phyloP scores from a whole-genome alignment of 2,888 invertebrate species.

The Chymomyza fuscimana region DNA sequence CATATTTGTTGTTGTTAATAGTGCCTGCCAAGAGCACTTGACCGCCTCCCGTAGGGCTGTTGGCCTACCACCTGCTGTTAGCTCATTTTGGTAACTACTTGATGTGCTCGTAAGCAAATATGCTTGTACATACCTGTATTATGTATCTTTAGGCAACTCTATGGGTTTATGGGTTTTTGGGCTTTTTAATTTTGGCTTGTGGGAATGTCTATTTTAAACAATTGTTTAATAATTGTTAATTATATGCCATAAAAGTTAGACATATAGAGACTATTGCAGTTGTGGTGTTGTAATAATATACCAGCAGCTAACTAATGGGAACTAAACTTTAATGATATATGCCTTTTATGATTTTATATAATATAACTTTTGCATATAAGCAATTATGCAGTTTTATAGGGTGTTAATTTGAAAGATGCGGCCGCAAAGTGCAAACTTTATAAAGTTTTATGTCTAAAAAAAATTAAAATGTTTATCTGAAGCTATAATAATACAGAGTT shows the following conservation, averaged over 20 bases:
- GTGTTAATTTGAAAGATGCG: not conserved
- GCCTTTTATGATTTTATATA: not conserved
- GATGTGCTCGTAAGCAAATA: not conserved
- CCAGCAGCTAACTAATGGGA: not conserved
- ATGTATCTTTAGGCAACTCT: not conserved
- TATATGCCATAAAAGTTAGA: slow-evolving; percentile 20
- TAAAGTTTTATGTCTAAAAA: too few species aligned
- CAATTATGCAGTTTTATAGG: not conserved
- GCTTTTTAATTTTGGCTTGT: not conserved
- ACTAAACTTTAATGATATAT: not conserved
- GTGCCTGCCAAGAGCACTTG: slow-evolving; percentile 33
- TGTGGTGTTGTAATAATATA: not conserved
- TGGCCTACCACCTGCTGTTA: not conserved
- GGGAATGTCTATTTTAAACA: slow-evolving; percentile 23
- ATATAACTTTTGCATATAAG: not conserved
- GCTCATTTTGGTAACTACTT: not conserved
- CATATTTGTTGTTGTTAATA: slow-evolving; percentile 1
- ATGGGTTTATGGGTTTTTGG: too few species aligned
- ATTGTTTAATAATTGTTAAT: slow-evolving; percentile 30
- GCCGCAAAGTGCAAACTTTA: too few species aligned
- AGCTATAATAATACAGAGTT: too few species aligned
- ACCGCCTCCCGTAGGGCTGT: slow-evolving; percentile 19
- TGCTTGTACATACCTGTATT: not conserved
- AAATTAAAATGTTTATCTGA: too few species aligned
- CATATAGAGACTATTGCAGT: not conserved